A percentile compares a stretch with the other conserved stretches of the same genome.
phyloP scores from a whole-genome alignment of 2,888 invertebrate genomes.

The Fissipunctia ypsillon region DNA sequence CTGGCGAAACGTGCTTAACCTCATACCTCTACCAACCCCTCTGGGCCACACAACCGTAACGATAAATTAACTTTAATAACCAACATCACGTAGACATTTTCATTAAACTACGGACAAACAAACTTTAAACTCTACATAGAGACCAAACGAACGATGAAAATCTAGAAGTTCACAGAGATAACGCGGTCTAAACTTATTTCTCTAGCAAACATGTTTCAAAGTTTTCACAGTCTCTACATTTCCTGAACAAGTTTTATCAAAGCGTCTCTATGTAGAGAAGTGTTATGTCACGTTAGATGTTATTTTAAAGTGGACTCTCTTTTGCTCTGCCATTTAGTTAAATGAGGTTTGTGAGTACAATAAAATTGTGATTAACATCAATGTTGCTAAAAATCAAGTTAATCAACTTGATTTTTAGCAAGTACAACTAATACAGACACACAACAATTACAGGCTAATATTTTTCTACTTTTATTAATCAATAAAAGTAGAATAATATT shows the following conservation, averaged over 20 bases:
- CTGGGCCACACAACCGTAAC: not conserved
- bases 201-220: slow-evolving; percentile 44
- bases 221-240: slow-evolving; percentile 45
- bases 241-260: slow-evolving; percentile 59
- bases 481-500: too few species aligned
- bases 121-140: slow-evolving; percentile 29
- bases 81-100: slow-evolving; percentile 5
- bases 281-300: not conserved
- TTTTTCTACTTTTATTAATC: too few species aligned
- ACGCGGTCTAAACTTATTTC: slow-evolving; percentile 37
- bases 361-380: too few species aligned
- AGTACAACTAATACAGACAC: too few species aligned
- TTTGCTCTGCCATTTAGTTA: not conserved
- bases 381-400: too few species aligned
- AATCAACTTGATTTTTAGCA: too few species aligned
- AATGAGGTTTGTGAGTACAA: not conserved
- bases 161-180: slow-evolving; percentile 43
- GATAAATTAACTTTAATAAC: not conserved
- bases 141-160: slow-evolving; percentile 32
- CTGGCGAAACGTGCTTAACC: too few species aligned
- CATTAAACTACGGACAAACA: slow-evolving; percentile 14
- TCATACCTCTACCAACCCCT: not conserved
- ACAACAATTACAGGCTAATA: too few species aligned
- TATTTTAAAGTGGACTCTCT: slow-evolving; percentile 22
- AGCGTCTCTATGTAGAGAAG: slow-evolving; percentile 18